Evolutionary conservation across 2,888 invertebrate species (phyloP).

Genomic region (Aphidoletes aphidimyza): DNA sequence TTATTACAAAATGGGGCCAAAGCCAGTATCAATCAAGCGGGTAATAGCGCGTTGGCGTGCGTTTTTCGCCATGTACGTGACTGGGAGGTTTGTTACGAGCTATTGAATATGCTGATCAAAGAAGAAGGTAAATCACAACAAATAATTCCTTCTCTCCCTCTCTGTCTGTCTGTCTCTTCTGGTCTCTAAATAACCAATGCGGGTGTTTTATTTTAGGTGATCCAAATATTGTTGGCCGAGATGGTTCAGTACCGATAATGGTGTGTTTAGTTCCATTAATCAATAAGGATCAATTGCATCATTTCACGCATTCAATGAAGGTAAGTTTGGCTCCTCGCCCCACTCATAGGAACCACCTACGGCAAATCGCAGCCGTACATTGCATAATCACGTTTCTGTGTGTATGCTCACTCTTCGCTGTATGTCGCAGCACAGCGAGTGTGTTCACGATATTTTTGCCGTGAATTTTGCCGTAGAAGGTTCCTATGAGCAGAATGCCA

Average conservation of each 20-base stretch:
- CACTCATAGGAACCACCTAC: too few species aligned
- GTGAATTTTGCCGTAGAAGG: too few species aligned
- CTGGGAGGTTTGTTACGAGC: constrained; percentile 72
- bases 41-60: constrained; percentile 76
- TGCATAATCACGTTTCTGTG: too few species aligned
- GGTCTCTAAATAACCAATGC: not conserved
- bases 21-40: constrained; percentile 76
- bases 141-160: not conserved
- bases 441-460: too few species aligned
- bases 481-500: too few species aligned
- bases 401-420: too few species aligned
- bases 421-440: too few species aligned
- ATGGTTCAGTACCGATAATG: constrained; percentile 79
- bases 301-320: constrained; percentile 80
- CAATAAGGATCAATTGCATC: constrained; percentile 78
- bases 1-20: constrained; percentile 74
- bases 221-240: constrained; percentile 77
- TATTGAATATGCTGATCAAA: constrained; percentile 66
- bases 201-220: constrained; percentile 65
- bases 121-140: constrained; percentile 65
- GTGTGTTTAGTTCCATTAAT: constrained; percentile 79
- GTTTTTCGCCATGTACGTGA: constrained; percentile 77
- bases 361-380: not conserved
- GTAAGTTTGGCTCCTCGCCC: too few species aligned
- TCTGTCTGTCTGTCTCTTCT: not conserved